These are phyloP conservation scores for Geococcyx californianus DNA, from an alignment of 2,113 vertebrate species.

Conservation along the genomic window DNA sequence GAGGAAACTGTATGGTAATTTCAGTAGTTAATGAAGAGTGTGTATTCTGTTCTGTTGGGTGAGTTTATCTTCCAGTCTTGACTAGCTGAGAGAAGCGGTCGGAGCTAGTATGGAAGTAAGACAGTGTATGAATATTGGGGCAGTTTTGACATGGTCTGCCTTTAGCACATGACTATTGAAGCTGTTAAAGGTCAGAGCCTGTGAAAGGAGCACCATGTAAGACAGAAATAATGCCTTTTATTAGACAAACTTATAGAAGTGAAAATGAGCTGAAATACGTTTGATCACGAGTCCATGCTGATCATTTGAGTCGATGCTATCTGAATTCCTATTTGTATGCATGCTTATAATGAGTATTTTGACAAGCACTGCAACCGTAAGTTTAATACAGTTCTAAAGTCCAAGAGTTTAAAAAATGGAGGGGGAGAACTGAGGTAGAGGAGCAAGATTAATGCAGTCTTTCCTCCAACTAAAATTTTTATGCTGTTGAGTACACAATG, in stretches of 20 bases:
- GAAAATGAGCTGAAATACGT: neutral
- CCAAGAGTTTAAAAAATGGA: neutral
- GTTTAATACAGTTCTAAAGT: neutral
- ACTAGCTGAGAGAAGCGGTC: neutral
- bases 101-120: neutral
- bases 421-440: neutral
- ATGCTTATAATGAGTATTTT: neutral
- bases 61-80: neutral
- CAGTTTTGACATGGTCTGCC: neutral
- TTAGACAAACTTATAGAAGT: neutral
- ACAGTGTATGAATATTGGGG: neutral
- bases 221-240: neutral
- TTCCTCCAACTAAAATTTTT: neutral
- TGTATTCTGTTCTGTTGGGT: neutral
- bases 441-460: neutral
- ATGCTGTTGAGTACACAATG: neutral
- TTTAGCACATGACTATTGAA: neutral
- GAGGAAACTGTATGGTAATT: slow-evolving; percentile 41
- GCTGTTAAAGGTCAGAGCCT: neutral
- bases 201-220: accelerated
- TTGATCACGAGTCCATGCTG: neutral
- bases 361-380: neutral
- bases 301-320: neutral
- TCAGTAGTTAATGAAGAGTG: neutral
- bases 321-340: neutral